phyloP scores from a whole-genome alignment of 2,113 vertebrate species.

The Dicrurus megarhynchus region DNA sequence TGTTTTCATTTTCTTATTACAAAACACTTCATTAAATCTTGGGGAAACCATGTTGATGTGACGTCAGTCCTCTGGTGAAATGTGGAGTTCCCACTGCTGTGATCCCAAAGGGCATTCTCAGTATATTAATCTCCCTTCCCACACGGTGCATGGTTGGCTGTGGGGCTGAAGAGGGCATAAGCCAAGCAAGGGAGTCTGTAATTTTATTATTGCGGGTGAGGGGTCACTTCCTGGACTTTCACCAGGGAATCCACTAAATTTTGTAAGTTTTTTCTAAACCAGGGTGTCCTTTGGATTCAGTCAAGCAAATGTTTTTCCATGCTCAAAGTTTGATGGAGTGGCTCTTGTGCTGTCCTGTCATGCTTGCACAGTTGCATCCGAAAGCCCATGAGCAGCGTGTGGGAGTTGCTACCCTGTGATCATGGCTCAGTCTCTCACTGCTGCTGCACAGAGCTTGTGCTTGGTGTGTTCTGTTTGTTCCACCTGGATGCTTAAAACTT shows the following conservation, averaged over 20 bases:
- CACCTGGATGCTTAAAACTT: neutral
- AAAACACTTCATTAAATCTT: conserved; percentile 7
- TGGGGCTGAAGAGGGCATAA: neutral
- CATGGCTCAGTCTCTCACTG: neutral
- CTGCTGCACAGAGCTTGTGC: neutral
- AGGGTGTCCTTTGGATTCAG: neutral
- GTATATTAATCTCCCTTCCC: neutral
- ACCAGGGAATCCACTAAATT: neutral
- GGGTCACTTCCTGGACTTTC: neutral
- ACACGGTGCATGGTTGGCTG: neutral
- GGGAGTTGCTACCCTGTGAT: neutral
- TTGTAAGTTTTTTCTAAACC: neutral
- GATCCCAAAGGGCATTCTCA: neutral
- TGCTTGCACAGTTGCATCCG: neutral
- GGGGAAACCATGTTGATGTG: neutral
- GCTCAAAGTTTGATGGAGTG: neutral
- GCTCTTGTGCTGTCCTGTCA: neutral
- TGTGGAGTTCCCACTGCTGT: neutral
- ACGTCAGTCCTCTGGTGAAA: conserved; percentile 18
- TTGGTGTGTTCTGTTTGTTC: neutral
- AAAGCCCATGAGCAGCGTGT: accelerated
- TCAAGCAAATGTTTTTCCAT: neutral
- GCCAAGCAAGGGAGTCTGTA: neutral
- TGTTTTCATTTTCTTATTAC: neutral
- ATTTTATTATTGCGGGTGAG: neutral